Evolutionary conservation across 2,888 invertebrate species (phyloP).

Genomic region (Odontocerum albicorne): DNA sequence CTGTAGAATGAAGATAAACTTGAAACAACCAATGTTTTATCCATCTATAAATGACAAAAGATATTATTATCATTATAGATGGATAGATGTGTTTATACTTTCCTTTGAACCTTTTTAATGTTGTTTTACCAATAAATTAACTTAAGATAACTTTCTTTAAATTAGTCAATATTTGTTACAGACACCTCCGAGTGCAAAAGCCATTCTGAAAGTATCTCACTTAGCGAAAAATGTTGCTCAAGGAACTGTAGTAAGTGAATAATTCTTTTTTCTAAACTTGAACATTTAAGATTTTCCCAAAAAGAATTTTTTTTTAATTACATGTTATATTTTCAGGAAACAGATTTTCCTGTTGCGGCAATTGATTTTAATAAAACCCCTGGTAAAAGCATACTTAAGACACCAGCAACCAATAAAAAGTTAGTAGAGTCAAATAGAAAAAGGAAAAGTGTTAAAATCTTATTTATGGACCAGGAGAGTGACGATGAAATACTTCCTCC

Average conservation of each 20-base stretch:
- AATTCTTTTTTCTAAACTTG: background rate
- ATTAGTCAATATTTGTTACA: too few relatives aligned
- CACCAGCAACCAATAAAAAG: conserved; percentile 24
- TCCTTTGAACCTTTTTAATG: too few relatives aligned
- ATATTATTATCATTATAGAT: too few relatives aligned
- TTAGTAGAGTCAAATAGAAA: background rate
- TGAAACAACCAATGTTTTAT: too few relatives aligned
- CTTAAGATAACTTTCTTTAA: too few relatives aligned
- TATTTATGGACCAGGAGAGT: conserved; percentile 11
- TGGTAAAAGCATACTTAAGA: conserved; percentile 33
- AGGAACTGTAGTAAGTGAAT: conserved; percentile 1
- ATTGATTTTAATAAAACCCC: conserved; percentile 34
- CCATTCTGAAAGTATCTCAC: conserved; percentile 24
- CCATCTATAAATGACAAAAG: too few relatives aligned
- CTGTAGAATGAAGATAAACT: too few relatives aligned
- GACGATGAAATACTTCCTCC: conserved; percentile 1
- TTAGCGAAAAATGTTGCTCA: conserved; percentile 6
- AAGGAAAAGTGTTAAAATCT: conserved; percentile 24
- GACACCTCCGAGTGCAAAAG: conserved; percentile 27
- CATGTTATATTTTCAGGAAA: conserved; percentile 4
- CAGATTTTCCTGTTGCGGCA: conserved; percentile 5
- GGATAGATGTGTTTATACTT: too few relatives aligned
- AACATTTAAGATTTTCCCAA: too few relatives aligned
- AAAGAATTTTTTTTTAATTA: background rate
- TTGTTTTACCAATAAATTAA: too few relatives aligned